A percentile compares a stretch with the other conserved stretches of the same genome.
Conservation (phyloP, 2,113 vertebrate genomes). For the Panthera tigris region DNA sequence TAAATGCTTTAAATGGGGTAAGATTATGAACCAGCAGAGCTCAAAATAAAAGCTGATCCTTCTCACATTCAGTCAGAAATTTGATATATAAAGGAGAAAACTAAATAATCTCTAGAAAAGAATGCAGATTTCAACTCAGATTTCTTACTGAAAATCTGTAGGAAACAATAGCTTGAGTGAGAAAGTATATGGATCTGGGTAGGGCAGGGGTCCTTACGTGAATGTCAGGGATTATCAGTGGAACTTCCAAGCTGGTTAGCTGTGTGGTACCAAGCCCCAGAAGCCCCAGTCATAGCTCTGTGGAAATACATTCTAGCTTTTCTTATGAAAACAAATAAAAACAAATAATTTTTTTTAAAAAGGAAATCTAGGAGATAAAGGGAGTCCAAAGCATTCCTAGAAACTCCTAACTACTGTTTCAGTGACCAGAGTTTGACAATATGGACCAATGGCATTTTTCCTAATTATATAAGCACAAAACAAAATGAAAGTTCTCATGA, state of each 20-base stretch:
- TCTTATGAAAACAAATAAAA: background rate
- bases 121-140: too few relatives aligned
- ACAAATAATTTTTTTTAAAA: background rate
- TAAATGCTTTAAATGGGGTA: background rate
- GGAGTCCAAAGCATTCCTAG: background rate
- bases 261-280: background rate
- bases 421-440: background rate
- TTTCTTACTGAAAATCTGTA: background rate
- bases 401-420: background rate
- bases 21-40: background rate
- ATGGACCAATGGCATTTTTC: background rate
- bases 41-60: background rate
- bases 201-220: background rate
- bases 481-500: background rate
- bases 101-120: background rate
- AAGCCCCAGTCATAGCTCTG: background rate
- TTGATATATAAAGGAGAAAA: background rate
- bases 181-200: background rate
- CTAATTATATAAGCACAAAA: background rate
- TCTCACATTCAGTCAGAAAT: conserved; percentile 11
- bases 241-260: background rate
- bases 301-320: background rate
- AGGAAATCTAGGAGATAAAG: background rate
- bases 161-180: background rate
- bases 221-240: background rate